These are phyloP conservation scores for Sarcophaga variegata DNA, from an alignment of 2,888 invertebrate species.

Conservation along the genomic window DNA sequence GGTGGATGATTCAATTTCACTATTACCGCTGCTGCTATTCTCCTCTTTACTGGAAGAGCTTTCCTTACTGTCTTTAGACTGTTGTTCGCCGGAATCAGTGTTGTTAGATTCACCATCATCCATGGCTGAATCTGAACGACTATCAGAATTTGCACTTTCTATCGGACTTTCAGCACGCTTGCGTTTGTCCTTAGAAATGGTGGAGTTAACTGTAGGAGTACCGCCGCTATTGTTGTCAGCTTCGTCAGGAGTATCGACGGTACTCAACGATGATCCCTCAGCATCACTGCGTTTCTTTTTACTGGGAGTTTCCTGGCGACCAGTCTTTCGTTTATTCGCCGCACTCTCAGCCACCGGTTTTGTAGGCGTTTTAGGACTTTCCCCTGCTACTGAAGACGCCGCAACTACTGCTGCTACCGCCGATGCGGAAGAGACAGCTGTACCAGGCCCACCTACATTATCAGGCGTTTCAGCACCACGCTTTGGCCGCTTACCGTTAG, in stretches of 20 bases:
- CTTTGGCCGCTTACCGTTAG: conserved; percentile 84
- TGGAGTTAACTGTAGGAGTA: conserved; percentile 65
- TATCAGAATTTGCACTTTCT: conserved; percentile 92
- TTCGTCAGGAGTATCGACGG: conserved; percentile 64
- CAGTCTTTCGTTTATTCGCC: conserved; percentile 80
- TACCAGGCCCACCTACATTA: conserved; percentile 73
- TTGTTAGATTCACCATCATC: conserved; percentile 84
- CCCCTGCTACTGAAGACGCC: conserved; percentile 52
- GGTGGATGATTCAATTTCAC: conserved; percentile 75
- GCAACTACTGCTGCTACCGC: conserved; percentile 71
- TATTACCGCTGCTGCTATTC: conserved; percentile 72
- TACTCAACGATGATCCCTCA: conserved; percentile 67
- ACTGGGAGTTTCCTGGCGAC: conserved; percentile 83
- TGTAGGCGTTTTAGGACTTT: conserved; percentile 82
- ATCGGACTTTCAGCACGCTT: conserved; percentile 87
- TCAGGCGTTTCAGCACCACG: conserved; percentile 85
- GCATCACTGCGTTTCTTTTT: conserved; percentile 84
- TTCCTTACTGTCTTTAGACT: conserved; percentile 80
- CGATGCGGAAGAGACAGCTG: conserved; percentile 57
- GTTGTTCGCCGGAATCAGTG: conserved; percentile 80
- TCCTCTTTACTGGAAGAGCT: conserved; percentile 75
- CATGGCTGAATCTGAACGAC: conserved; percentile 88
- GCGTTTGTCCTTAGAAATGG: conserved; percentile 82
- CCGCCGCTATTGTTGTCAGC: conserved; percentile 61
- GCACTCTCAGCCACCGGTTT: conserved; percentile 75